Percentiles rank a stretch among this genome's conserved stretches.
phyloP scores from a whole-genome alignment of 1,140 invertebrate genomes.

The Propsilocerus akamusi region DNA sequence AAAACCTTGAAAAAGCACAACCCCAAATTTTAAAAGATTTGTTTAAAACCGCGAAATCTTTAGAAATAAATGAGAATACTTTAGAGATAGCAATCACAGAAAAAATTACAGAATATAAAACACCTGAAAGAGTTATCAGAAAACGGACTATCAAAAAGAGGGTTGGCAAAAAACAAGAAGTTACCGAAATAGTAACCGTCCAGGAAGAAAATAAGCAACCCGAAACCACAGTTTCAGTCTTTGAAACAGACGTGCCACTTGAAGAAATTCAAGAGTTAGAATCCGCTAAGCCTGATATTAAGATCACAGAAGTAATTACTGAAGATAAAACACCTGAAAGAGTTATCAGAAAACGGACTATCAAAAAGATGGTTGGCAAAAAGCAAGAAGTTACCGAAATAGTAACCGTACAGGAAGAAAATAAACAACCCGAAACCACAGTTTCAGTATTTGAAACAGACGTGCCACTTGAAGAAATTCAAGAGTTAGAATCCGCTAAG shows the following conservation, averaged over 20 bases:
- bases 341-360: slow-evolving; percentile 13
- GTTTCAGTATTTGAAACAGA: too few relatives aligned
- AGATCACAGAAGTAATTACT: slow-evolving; percentile 4
- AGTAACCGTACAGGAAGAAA: slow-evolving; percentile 12
- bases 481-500: too few relatives aligned
- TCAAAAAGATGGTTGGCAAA: slow-evolving; percentile 8
- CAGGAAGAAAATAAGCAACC: slow-evolving; percentile 10
- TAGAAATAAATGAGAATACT: too few relatives aligned
- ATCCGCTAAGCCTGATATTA: neutral
- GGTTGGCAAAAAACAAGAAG: slow-evolving; percentile 16
- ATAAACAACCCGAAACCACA: slow-evolving; percentile 15
- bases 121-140: neutral
- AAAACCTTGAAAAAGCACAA: slow-evolving; percentile 13
- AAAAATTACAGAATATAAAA: slow-evolving; percentile 25
- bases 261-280: slow-evolving; percentile 5
- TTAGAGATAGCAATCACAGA: too few relatives aligned
- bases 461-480: too few relatives aligned
- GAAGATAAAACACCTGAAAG: slow-evolving; percentile 12
- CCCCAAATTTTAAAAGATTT: too few relatives aligned
- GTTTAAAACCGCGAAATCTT: too few relatives aligned
- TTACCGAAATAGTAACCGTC: slow-evolving; percentile 18
- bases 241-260: neutral
- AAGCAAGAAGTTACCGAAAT: slow-evolving; percentile 12
- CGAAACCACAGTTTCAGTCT: slow-evolving; percentile 6
- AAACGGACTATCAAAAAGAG: slow-evolving; percentile 16